Percentiles rank a stretch among this genome's conserved stretches.
Conservation (phyloP, 2,888 invertebrate species). For the Theodoxus fluviatilis region DNA sequence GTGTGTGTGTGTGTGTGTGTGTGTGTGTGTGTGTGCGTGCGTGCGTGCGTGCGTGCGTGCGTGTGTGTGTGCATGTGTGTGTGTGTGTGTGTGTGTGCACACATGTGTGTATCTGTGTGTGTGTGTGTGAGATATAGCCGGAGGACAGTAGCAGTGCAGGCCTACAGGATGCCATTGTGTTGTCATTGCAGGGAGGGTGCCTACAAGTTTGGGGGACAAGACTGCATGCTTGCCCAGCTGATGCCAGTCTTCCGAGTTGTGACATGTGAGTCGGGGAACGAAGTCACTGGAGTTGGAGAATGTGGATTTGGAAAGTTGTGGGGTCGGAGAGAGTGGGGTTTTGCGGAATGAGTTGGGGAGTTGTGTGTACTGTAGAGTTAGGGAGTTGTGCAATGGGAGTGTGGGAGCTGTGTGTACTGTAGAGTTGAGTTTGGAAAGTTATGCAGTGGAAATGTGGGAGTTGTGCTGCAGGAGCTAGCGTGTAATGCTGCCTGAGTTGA, state of each 20-base stretch:
- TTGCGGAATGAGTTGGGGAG: no score
- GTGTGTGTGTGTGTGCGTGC: neutral
- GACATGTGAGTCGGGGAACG: conserved; percentile 66
- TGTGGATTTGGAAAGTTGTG: no score
- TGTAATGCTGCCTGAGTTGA: no score
- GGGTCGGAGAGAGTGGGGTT: no score
- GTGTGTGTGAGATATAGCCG: neutral
- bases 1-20: neutral
- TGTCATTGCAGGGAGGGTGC: conserved; percentile 45
- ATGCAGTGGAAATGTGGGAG: no score
- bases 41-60: neutral
- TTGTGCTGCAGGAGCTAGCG: no score
- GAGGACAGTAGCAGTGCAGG: neutral
- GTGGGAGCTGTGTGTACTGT: no score
- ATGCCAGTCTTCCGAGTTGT: conserved; percentile 69
- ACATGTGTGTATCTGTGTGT: neutral
- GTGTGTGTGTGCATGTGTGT: neutral
- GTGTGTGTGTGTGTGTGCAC: conserved; percentile 3
- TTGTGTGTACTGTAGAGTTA: no score
- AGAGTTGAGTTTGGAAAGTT: no score
- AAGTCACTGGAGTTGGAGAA: no score
- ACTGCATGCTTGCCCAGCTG: conserved; percentile 79
- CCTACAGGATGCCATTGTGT: neutral
- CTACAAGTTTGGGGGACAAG: conserved; percentile 83
- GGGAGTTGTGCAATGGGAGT: no score